Conservation (phyloP, 1,140 invertebrate species). For the Neotoxoptera formosana region DNA sequence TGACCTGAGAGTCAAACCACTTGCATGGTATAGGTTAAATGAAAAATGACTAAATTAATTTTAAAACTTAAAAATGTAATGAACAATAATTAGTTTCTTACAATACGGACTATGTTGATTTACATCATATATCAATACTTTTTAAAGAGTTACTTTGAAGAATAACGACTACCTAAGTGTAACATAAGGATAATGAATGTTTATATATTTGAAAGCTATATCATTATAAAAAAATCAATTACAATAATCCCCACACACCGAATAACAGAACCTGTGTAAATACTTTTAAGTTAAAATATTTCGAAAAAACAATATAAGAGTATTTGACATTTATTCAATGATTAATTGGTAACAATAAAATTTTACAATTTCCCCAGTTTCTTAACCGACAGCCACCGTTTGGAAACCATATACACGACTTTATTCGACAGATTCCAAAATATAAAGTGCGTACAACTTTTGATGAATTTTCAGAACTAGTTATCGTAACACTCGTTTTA, state of each 20-base stretch:
- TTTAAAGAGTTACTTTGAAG: neutral
- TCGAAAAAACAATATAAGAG: neutral
- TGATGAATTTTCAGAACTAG: neutral
- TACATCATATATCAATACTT: neutral
- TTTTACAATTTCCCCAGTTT: neutral
- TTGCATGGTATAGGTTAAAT: constrained; percentile 6
- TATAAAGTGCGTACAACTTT: constrained; percentile 60
- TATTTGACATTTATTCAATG: neutral
- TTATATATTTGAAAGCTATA: neutral
- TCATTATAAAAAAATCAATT: neutral
- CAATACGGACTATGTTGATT: neutral
- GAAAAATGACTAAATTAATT: constrained; percentile 33
- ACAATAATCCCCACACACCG: neutral
- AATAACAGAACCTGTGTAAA: neutral
- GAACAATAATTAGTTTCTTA: constrained; percentile 7
- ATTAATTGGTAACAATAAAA: neutral
- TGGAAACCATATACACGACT: constrained; percentile 62
- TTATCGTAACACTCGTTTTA: neutral
- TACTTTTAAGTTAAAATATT: neutral
- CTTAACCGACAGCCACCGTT: constrained; percentile 61
- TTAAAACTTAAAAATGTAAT: neutral
- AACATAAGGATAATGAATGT: neutral
- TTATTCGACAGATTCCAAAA: constrained; percentile 61
- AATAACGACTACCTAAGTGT: neutral
- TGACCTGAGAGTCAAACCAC: constrained; percentile 15